Evolutionary conservation across 64 coral and sea anemone species (phyloP).

Genomic region (Catalaphyllia jardinei): DNA sequence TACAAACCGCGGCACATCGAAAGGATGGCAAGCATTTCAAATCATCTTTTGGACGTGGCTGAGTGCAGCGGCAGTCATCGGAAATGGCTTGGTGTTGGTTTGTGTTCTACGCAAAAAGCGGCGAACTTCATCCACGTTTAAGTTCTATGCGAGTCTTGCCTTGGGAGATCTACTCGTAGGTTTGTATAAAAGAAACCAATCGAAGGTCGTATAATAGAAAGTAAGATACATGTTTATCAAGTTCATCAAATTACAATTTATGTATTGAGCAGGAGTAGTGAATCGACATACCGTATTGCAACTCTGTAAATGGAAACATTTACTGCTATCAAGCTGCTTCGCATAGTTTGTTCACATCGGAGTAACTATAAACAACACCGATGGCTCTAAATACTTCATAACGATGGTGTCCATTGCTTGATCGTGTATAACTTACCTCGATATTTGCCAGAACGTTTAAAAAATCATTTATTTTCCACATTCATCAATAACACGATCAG

Average conservation of each 20-base stretch:
- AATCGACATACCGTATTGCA: no score
- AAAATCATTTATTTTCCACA: no score
- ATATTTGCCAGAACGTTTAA: no score
- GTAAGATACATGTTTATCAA: not conserved
- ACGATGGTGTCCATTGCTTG: no score
- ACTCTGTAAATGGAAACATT: no score
- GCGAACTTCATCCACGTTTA: conserved; percentile 11
- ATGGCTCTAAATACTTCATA: no score
- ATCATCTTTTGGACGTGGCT: conserved; percentile 32
- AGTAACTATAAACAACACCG: no score
- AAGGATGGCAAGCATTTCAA: conserved; percentile 41
- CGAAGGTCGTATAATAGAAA: not conserved
- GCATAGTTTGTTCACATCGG: no score
- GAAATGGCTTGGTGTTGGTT: conserved; percentile 13
- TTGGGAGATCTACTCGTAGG: conserved; percentile 26
- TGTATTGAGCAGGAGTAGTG: not conserved
- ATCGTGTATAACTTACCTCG: no score
- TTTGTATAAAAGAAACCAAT: not conserved
- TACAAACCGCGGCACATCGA: not conserved
- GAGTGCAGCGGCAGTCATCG: not conserved
- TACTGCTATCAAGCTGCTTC: no score
- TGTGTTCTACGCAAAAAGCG: conserved; percentile 13
- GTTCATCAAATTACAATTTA: not conserved
- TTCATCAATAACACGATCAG: no score
- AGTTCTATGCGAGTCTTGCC: conserved; percentile 28